Conservation (phyloP, 2,888 invertebrate species). For the Nowickia ferox region DNA sequence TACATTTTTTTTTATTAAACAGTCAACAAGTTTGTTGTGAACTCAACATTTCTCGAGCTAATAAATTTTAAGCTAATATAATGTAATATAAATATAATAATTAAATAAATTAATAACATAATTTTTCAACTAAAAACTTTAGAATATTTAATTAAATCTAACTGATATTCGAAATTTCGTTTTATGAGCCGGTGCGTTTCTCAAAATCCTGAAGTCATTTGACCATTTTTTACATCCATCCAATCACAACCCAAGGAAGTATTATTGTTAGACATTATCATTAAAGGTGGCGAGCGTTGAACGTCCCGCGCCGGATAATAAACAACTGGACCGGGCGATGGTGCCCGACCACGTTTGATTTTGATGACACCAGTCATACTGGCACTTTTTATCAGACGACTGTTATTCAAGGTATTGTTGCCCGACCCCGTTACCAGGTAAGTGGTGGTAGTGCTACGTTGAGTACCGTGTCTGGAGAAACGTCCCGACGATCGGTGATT, state of each 20-base stretch:
- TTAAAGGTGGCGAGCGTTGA: slow-evolving; percentile 78
- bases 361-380: slow-evolving; percentile 79
- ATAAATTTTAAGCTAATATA: no score
- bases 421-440: slow-evolving; percentile 76
- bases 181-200: slow-evolving; percentile 15
- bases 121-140: slow-evolving; percentile 8
- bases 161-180: slow-evolving; percentile 28
- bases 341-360: slow-evolving; percentile 82
- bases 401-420: slow-evolving; percentile 77
- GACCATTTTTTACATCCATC: slow-evolving; percentile 80
- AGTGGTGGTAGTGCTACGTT: slow-evolving; percentile 81
- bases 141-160: slow-evolving; percentile 14
- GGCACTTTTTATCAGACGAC: slow-evolving; percentile 78
- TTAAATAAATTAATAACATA: neutral
- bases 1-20: no score
- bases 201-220: slow-evolving; percentile 82
- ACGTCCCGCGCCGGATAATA: slow-evolving; percentile 83
- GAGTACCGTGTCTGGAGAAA: slow-evolving; percentile 84
- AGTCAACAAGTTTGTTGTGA: no score
- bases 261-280: slow-evolving; percentile 78
- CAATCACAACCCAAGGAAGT: slow-evolving; percentile 81
- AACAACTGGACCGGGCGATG: slow-evolving; percentile 83
- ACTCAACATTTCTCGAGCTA: no score
- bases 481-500: slow-evolving; percentile 85
- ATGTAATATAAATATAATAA: neutral